Evolutionary conservation across 64 coral and sea anemone species (phyloP).

Genomic region (Astreopora myriophthalma): DNA sequence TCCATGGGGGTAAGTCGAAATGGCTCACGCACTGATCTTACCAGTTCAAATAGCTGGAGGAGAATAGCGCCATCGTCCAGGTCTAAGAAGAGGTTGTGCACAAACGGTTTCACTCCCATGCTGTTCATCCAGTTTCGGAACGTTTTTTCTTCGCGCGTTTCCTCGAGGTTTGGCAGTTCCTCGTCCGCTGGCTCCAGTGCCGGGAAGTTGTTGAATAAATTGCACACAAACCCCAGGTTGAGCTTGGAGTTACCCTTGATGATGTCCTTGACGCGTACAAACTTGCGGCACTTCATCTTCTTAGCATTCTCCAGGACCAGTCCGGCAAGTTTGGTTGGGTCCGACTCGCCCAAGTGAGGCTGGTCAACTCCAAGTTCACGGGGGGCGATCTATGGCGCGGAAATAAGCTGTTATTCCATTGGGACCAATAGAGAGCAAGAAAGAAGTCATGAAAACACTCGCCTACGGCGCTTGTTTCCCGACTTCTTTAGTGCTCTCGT

Average conservation of each 20-base stretch:
- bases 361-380: constrained; percentile 48
- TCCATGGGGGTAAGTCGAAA: no score
- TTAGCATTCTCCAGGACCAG: constrained; percentile 85
- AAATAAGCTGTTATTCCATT: no score
- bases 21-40: background rate
- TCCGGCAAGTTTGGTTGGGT: constrained; percentile 76
- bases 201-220: constrained; percentile 85
- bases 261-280: constrained; percentile 86
- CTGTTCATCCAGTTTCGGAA: constrained; percentile 99
- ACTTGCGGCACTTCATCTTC: constrained; percentile 89
- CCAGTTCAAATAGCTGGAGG: constrained; percentile 90
- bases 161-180: constrained; percentile 85
- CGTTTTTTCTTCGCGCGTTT: constrained; percentile 96
- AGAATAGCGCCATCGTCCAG: constrained; percentile 86
- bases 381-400: constrained; percentile 72
- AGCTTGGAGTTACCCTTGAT: constrained; percentile 89
- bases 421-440: no score
- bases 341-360: constrained; percentile 71
- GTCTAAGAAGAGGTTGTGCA: constrained; percentile 83
- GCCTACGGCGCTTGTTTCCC: no score
- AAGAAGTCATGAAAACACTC: no score
- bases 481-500: no score
- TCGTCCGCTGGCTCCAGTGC: constrained; percentile 70
- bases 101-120: constrained; percentile 88
- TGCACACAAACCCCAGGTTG: constrained; percentile 91